Evolutionary conservation across 1,140 invertebrate species (phyloP), one percentile per base, ranked within the genome.

Genomic region (Penaeus chinensis): DNA sequence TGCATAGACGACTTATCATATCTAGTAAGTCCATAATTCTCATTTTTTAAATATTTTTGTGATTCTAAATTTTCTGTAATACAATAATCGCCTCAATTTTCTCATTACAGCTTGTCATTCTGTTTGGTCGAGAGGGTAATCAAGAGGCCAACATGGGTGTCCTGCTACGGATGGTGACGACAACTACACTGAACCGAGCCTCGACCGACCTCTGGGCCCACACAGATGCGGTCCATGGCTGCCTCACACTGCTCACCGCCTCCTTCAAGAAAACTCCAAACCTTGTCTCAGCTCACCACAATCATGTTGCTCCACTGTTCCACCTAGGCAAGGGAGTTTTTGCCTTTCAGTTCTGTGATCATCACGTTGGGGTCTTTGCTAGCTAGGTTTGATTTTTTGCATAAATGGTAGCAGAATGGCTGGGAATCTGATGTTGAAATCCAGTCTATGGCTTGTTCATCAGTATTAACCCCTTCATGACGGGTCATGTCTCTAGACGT

Each of bases 181-280:
- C 66, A 16, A 85, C 88, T 20, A 89, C 88, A 0, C 84, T 89
- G 13, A 82, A 24, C 42, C 61, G 88, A 77, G 88, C 84, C 19
- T 85, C 88, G 10, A 69, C 42, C 37, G 87, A 90, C 65, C 47
- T 90, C 22, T 90, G 89, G 89, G 79, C 63, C 27, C 84, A 89
- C 37, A 90, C 89, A 47, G 89, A 90, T 74, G 74, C 87, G 32
- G 85, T 90, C 81, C 87, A 90, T 61, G 87, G 77, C 18, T 85
- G 84, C n/a, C 86, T 90, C 8, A 32, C 69, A 20, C 71, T 90
- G 16, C 80, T 89, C 19, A 82, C 87, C 32, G 82, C 82, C 37
- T 76, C 85, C 16, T 42, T 90, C 27, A 89, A 87, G 54, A 90
- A 90, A 24, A 82, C 83, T 27, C 88, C 88, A 42, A 71, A 87